Base-by-base conservation (phyloP, 2,797 vertebrate genomes). In the Lophura swinhoii region DNA sequence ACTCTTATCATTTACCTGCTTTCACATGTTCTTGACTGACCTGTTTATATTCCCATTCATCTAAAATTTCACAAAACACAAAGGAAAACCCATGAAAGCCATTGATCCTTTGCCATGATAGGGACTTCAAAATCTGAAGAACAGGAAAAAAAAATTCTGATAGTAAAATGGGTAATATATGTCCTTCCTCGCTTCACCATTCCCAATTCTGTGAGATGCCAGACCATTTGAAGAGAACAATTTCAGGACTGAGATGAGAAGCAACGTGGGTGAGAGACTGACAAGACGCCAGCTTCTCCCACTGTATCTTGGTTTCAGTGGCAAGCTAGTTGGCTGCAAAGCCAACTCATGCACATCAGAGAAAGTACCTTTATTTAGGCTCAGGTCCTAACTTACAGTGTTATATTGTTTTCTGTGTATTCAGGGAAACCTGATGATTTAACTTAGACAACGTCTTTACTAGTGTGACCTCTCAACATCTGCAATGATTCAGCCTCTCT, bases 111-210 rank as follows among this genome's bases (percentile, higher is more conserved):
- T 49, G 26, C 12, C 20, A 28, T 41, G 9, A 60, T 22, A 33
- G 35, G 58, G 37, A 46, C 7, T 85, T 75, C 22, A 79, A 76
- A 85, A 62, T 44, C 49, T 71, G 37, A 80, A 73, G 23, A 72
- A 73, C 0, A 0, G 4, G 21, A 0, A 6, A 1, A 3, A 64
- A 58, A 64, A 14, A 56, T 3, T 6, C 20, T 37, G 48, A 41
- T 79, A 44, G 63, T 44, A 58, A 88, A 63, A 74, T 22, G 1
- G 14, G 26, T 58, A 60, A 22, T n/a, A 20, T 35, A 24, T 33
- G 11, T 76, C 29, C 35, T 33, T 49, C 35, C 67, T 68, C 41
- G 23, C 10, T 17, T 87, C 31, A 53, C 23, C 29, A 5, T 46
- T 87, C 3, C 41, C 62, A 21, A 8, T 44, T 31, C 4, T 48